Conservation (phyloP, 1,140 invertebrate genomes). For the Anastrepha obliqua region DNA sequence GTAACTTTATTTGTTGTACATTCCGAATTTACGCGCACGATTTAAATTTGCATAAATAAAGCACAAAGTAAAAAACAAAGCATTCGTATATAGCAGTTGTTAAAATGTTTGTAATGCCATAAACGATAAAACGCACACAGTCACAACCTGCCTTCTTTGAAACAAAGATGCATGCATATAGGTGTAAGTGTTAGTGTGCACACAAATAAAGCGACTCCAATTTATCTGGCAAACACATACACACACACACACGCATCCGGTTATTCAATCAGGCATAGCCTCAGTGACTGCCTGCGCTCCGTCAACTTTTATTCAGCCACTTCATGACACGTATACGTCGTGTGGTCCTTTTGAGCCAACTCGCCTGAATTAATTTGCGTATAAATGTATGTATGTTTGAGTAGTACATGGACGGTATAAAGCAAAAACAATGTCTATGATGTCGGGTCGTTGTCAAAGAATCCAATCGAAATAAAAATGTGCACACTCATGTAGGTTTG, state of each 20-base stretch:
- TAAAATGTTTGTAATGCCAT: background rate
- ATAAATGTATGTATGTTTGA: background rate
- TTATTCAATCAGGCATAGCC: background rate
- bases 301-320: constrained; percentile 12
- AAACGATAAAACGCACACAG: background rate
- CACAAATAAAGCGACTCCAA: background rate
- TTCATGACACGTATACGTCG: constrained; percentile 29
- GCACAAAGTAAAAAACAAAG: constrained; percentile 19
- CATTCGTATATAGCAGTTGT: constrained; percentile 9
- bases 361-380: background rate
- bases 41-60: constrained; percentile 47
- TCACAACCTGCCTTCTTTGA: background rate
- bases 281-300: background rate
- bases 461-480: background rate
- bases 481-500: background rate
- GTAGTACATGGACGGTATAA: too few species aligned
- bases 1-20: constrained; percentile 33
- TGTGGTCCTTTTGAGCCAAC: background rate
- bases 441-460: background rate
- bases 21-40: constrained; percentile 44
- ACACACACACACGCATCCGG: background rate
- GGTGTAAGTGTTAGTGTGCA: background rate
- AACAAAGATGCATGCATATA: background rate
- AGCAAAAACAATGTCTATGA: too few species aligned
- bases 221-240: constrained; percentile 10